Conservation (phyloP, 2,888 invertebrate genomes). For the Mesopsocus fuscifrons region DNA sequence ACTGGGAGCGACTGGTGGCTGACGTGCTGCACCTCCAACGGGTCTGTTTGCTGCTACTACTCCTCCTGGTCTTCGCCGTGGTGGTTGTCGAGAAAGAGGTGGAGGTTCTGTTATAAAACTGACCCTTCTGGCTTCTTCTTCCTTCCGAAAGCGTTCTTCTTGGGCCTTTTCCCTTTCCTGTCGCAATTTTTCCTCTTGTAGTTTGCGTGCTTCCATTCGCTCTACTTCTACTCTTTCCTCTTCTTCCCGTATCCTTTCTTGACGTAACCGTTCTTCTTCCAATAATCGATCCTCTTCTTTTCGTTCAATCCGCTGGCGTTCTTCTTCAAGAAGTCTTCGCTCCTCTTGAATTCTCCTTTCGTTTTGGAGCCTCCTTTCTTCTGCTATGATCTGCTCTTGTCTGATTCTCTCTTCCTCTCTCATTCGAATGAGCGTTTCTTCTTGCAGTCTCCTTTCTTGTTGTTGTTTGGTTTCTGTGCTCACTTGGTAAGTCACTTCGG, state of each 20-base stretch:
- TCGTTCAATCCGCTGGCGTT: too few relatives aligned
- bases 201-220: not conserved
- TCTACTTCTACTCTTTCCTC: not conserved
- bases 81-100: too few relatives aligned
- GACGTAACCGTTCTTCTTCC: not conserved
- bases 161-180: not conserved
- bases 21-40: too few relatives aligned
- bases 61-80: too few relatives aligned
- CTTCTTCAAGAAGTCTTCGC: too few relatives aligned
- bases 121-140: too few relatives aligned
- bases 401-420: not conserved
- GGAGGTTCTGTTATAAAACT: too few relatives aligned
- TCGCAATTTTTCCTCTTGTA: not conserved
- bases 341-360: not conserved
- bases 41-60: too few relatives aligned
- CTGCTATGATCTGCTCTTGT: not conserved
- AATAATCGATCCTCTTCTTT: not conserved
- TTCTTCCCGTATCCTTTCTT: not conserved
- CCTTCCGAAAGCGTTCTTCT: not conserved
- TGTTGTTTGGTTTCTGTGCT: not conserved
- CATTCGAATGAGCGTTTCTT: not conserved
- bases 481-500: not conserved
- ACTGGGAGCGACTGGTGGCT: too few relatives aligned
- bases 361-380: not conserved
- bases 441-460: not conserved